These are phyloP conservation scores for Psilanteris sp. DNA, from an alignment of 1,140 invertebrate genomes.

Conservation along the genomic window DNA sequence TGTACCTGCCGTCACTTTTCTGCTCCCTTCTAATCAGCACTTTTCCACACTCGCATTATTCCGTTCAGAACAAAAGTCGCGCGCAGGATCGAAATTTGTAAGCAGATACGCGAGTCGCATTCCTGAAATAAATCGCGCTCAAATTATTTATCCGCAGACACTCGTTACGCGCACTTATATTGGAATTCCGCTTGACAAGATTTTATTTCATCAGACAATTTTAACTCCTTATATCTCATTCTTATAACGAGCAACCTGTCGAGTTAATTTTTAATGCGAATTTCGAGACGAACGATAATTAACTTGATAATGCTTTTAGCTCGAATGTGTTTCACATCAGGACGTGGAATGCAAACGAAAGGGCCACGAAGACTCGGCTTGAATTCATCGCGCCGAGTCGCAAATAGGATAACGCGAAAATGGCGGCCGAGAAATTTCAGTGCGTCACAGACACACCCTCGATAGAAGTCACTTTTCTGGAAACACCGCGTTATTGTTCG, in stretches of 20 bases:
- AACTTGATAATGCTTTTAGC: neutral
- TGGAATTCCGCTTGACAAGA: no score
- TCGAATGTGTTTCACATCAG: neutral
- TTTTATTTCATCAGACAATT: no score
- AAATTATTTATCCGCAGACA: constrained; percentile 5
- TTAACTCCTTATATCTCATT: no score
- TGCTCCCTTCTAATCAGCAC: constrained; percentile 25
- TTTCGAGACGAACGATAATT: neutral
- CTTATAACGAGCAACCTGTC: no score
- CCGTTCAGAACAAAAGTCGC: constrained; percentile 25
- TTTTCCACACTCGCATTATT: constrained; percentile 34
- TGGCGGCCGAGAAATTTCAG: constrained; percentile 37
- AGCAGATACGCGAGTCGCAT: constrained; percentile 12
- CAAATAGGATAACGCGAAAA: constrained; percentile 46
- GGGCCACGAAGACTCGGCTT: constrained; percentile 3
- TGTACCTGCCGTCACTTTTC: constrained; percentile 44
- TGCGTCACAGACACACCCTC: constrained; percentile 40
- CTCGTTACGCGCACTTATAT: neutral
- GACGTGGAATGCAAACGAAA: constrained; percentile 14
- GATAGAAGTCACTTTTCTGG: constrained; percentile 36
- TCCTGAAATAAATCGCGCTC: constrained; percentile 1
- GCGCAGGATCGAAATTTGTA: constrained; percentile 29
- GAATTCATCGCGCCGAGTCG: constrained; percentile 10
- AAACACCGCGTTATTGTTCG: constrained; percentile 48
- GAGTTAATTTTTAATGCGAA: no score